Evolutionary conservation across 1,140 invertebrate species (phyloP), one percentile per base, ranked within the genome.

Genomic region (Octopus sinensis): DNA sequence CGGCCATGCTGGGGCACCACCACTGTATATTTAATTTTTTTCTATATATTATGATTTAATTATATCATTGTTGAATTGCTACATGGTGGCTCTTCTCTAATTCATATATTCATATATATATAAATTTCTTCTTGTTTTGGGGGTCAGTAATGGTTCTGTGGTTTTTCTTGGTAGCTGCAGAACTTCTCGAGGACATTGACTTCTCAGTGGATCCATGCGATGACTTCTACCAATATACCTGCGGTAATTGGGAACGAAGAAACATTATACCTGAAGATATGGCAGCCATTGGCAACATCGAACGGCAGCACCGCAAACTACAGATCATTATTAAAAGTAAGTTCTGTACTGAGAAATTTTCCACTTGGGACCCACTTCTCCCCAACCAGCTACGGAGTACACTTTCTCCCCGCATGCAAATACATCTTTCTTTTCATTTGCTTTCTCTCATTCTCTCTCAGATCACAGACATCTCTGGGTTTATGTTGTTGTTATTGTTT

Each of bases 151-250:
- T 9, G 30, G 77, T 71, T 77, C 79, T 54, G 10, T 53, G 51
- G 51, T 56, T 81, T 85, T 68, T 23, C 77, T 23, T 82, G 84
- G 6, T 91, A 97, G 96, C 96, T 82, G 93, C 96, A 9, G 95
- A 95, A 51, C 91, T 97, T 83, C 91, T 97, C 83, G 93, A 94
- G 17, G 95, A 95, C 43, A 97, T 97, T 95, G 95, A 97, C 87
- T 91, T 92, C 12, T 92, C 91, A 0, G 93, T 93, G 0, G 93
- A 96, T 88, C 96, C 96, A 6, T 97, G 96, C 89, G 92, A 93
- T 30, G 95, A 97, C 89, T 97, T 97, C 91, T 97, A 96, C 91
- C 95, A 96, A 90, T 97, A 93, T 87, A 95, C 96, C 1, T 96
- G 96, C 83, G 96, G 96, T 2, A 94, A 94, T 3, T 97, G 96